Evolutionary conservation across 2,888 invertebrate genomes (phyloP).

Genomic region (Sepioteuthis lessoniana): DNA sequence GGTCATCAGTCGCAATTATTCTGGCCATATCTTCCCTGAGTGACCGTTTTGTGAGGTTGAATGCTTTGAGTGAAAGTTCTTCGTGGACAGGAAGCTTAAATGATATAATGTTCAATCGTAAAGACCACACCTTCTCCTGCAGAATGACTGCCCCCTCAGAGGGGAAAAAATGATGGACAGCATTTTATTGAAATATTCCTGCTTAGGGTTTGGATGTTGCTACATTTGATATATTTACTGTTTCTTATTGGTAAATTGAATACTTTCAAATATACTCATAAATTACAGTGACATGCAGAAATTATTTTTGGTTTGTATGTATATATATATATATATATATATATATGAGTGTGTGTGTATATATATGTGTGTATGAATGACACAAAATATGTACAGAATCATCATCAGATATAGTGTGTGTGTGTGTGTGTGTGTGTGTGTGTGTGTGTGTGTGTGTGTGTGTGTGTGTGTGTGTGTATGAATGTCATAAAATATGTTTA

Average conservation of each 20-base stretch:
- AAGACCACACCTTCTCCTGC: not conserved
- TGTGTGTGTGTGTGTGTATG: not conserved
- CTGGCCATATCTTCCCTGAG: not conserved
- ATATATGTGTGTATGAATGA: not conserved
- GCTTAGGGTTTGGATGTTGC: not conserved
- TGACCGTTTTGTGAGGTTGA: not conserved
- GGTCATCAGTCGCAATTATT: not conserved
- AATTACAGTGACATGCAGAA: not conserved
- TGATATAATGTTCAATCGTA: not conserved
- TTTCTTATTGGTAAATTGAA: not conserved
- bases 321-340: not conserved
- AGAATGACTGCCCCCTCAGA: not conserved
- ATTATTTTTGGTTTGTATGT: not conserved
- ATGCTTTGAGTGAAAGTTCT: not conserved
- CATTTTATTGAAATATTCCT: not conserved
- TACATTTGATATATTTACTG: not conserved
- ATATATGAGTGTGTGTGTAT: not conserved
- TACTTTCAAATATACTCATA: not conserved
- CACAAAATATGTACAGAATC: too few relatives aligned
- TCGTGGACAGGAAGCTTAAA: not conserved
- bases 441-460: not conserved
- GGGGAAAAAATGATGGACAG: not conserved
- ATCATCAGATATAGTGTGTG: too few relatives aligned
- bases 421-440: not conserved
- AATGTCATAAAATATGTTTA: not conserved